Conservation (phyloP, 2,888 invertebrate genomes). For the Chorisops tibialis region DNA sequence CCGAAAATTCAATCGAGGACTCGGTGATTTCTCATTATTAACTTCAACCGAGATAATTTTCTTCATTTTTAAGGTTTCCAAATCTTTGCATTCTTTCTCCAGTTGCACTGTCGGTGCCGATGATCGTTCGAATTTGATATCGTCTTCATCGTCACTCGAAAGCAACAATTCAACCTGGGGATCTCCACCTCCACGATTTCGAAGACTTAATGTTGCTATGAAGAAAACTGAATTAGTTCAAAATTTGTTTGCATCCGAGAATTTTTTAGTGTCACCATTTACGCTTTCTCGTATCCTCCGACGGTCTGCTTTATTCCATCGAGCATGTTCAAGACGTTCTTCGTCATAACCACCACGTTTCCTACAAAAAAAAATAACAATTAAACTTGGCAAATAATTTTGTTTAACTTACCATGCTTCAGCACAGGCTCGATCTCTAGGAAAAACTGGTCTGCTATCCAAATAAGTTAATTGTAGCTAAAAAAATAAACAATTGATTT, state of each 20-base stretch:
- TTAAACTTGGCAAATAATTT: conserved; percentile 67
- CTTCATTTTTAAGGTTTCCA: not conserved
- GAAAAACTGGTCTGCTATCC: conserved; percentile 88
- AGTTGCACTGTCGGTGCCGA: not conserved
- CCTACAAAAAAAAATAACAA: conserved; percentile 37
- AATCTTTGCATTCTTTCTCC: not conserved
- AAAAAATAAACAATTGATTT: conserved; percentile 43
- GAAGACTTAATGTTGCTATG: conserved; percentile 44
- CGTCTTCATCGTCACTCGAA: conserved; percentile 46
- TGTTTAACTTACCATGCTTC: conserved; percentile 90
- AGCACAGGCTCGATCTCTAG: conserved; percentile 84
- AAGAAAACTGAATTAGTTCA: not conserved
- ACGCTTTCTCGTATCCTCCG: conserved; percentile 48
- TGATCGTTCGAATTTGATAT: conserved; percentile 29
- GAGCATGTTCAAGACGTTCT: conserved; percentile 46
- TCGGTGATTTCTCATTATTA: not conserved
- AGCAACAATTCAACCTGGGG: conserved; percentile 39
- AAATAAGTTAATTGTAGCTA: conserved; percentile 76
- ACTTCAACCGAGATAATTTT: conserved; percentile 2
- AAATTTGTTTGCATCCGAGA: not conserved
- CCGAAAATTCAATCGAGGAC: not conserved
- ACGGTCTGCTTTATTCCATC: conserved; percentile 48
- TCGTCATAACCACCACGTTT: conserved; percentile 50
- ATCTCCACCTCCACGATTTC: conserved; percentile 41
- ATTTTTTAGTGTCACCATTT: conserved; percentile 40